A percentile compares a stretch with the other conserved stretches of the same genome.
Conservation (phyloP, 2,888 invertebrate species). For the Parnassius apollo region DNA sequence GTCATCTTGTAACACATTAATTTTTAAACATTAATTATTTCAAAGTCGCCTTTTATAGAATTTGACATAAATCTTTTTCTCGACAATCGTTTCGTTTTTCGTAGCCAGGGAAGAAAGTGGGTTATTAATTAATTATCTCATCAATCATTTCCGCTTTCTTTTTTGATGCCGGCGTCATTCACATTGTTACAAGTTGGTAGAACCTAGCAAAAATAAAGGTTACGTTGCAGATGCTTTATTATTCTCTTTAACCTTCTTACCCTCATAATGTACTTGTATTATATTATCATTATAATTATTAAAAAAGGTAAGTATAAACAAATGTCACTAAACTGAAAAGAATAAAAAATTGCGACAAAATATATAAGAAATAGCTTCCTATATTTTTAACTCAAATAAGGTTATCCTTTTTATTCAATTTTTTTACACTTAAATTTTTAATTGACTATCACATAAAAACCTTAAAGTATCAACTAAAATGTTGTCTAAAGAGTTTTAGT, state of each 20-base stretch:
- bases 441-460: too few species aligned
- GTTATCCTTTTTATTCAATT: too few species aligned
- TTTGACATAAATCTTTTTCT: slow-evolving; percentile 31
- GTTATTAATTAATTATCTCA: slow-evolving; percentile 51
- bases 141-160: slow-evolving; percentile 49
- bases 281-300: too few species aligned
- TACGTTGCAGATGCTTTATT: slow-evolving; percentile 24
- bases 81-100: slow-evolving; percentile 49
- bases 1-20: background rate
- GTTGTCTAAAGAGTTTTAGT: too few species aligned
- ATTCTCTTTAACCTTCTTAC: slow-evolving; percentile 23
- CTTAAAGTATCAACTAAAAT: too few species aligned
- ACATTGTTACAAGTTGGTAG: slow-evolving; percentile 44
- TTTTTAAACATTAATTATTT: slow-evolving; percentile 1
- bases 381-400: too few species aligned
- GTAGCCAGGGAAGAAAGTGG: slow-evolving; percentile 58
- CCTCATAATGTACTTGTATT: too few species aligned
- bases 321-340: too few species aligned
- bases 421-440: too few species aligned
- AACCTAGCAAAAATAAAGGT: slow-evolving; percentile 37
- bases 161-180: slow-evolving; percentile 44
- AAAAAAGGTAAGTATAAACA: too few species aligned
- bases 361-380: too few species aligned
- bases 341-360: too few species aligned
- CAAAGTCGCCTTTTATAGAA: slow-evolving; percentile 8